Conservation (phyloP, 2,888 invertebrate species). For the Tetheella fluctuosa region DNA sequence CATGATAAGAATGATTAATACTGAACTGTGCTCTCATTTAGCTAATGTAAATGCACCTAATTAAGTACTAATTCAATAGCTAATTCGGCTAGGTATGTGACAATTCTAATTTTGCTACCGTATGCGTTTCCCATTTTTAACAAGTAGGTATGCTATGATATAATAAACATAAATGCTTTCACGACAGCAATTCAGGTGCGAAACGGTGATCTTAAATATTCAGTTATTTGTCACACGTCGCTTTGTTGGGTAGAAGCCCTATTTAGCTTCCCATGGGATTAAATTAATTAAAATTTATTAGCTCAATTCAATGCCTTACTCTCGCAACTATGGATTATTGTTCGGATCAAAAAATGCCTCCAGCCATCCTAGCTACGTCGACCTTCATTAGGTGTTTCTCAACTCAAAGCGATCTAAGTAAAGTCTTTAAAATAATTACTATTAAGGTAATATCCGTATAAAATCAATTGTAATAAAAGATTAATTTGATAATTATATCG, state of each 20-base stretch:
- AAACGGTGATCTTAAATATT: conserved; percentile 17
- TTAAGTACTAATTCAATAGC: background rate
- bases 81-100: too few relatives aligned
- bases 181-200: conserved; percentile 1
- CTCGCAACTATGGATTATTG: background rate
- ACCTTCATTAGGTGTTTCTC: background rate
- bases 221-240: conserved; percentile 19
- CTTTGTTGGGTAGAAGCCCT: conserved; percentile 13
- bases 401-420: background rate
- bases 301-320: conserved; percentile 2
- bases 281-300: conserved; percentile 25
- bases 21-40: background rate
- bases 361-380: background rate
- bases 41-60: background rate
- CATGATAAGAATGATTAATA: background rate
- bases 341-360: background rate
- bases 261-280: conserved; percentile 10
- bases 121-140: too few relatives aligned
- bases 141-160: too few relatives aligned
- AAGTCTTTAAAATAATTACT: too few relatives aligned
- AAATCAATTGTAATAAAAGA: too few relatives aligned
- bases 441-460: too few relatives aligned
- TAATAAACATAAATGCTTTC: background rate
- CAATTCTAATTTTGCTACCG: too few relatives aligned
- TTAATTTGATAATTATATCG: too few relatives aligned